A percentile compares a stretch with the other conserved stretches of the same genome.
Conservation (phyloP, 2,113 vertebrate genomes). For the Vidua chalybeata region DNA sequence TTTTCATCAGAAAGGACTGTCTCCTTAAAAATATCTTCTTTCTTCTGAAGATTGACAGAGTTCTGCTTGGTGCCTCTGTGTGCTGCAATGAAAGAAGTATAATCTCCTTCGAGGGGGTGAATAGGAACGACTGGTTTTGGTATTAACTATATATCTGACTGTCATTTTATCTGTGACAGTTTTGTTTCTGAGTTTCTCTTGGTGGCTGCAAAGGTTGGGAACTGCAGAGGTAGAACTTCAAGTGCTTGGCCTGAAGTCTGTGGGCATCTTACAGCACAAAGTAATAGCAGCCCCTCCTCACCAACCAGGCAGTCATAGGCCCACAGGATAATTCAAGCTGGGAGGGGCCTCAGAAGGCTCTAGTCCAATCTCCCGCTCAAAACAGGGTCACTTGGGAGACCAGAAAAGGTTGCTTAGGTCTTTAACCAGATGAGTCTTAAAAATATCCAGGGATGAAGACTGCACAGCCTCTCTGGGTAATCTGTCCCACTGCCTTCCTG, state of each 20-base stretch:
- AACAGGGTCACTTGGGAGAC: not conserved
- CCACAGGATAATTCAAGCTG: not conserved
- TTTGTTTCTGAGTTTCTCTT: not conserved
- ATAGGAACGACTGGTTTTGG: not conserved
- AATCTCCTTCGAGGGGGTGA: not conserved
- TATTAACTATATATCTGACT: not conserved
- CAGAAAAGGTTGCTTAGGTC: not conserved
- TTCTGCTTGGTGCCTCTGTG: not conserved
- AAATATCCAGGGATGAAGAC: not conserved
- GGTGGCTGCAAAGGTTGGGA: not conserved
- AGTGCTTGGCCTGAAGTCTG: not conserved
- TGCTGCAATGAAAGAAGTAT: not conserved
- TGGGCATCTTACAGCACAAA: not conserved
- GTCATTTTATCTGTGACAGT: not conserved
- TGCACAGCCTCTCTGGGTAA: not conserved
- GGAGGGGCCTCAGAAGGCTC: not conserved
- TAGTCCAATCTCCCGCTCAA: not conserved
- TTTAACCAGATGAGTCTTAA: not conserved
- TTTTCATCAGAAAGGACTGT: not conserved
- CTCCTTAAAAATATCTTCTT: not conserved
- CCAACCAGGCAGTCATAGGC: not conserved
- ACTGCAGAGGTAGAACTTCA: not conserved
- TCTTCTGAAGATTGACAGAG: not conserved
- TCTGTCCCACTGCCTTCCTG: not conserved
- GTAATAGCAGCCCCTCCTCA: not conserved